Percentiles rank a stretch among this genome's conserved stretches.
Conservation (phyloP, 2,797 vertebrate species). For the Alosa sapidissima region DNA sequence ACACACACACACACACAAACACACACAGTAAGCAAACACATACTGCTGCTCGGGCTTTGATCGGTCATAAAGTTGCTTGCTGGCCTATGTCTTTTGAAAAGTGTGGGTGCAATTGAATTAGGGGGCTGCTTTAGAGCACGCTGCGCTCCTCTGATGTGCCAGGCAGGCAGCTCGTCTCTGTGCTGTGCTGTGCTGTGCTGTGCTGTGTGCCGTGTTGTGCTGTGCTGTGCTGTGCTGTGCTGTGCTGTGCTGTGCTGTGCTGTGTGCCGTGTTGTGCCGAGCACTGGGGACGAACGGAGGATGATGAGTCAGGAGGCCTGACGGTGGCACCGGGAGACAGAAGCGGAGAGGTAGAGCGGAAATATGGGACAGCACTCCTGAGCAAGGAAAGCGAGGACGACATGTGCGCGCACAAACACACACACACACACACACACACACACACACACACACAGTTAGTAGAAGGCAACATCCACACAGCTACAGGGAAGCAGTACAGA, state of each 20-base stretch:
- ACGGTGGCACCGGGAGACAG: constrained; percentile 15
- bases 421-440: background rate
- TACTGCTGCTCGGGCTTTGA: background rate
- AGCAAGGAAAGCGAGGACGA: background rate
- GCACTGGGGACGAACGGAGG: constrained; percentile 18
- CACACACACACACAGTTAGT: background rate
- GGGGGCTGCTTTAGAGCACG: background rate
- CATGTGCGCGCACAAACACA: background rate
- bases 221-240: background rate
- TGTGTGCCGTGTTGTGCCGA: background rate
- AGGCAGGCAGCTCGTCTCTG: background rate
- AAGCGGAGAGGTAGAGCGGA: background rate
- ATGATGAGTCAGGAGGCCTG: constrained; percentile 22
- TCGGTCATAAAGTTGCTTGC: background rate
- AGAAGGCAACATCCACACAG: too few relatives aligned
- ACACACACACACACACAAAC: background rate
- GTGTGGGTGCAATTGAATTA: constrained; percentile 8
- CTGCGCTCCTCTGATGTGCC: background rate
- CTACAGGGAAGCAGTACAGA: too few relatives aligned
- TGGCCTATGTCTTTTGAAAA: constrained; percentile 18
- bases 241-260: background rate
- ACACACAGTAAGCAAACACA: background rate
- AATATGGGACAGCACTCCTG: constrained; percentile 25
- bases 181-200: background rate
- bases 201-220: constrained; percentile 10